Percentiles rank a stretch among this genome's conserved stretches.
Evolutionary conservation across 1,140 invertebrate species (phyloP).

Genomic region (Akabosia matsudoensis): DNA sequence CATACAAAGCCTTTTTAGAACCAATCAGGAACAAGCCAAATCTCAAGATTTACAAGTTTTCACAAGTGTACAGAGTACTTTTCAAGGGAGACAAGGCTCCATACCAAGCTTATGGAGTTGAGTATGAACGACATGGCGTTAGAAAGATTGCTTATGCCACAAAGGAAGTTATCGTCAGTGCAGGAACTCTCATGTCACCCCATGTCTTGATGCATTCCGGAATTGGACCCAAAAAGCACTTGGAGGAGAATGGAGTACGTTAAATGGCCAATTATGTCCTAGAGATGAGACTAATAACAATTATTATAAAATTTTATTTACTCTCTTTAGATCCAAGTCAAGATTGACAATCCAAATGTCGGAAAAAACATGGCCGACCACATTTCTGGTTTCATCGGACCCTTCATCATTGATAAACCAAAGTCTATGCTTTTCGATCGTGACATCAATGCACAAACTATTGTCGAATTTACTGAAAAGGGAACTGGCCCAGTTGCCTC

Average conservation of each 20-base stretch:
- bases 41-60: conserved; percentile 38
- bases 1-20: conserved; percentile 38
- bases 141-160: conserved; percentile 33
- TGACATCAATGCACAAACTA: conserved; percentile 27
- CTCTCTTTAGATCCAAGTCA: conserved; percentile 8
- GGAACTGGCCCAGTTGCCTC: conserved; percentile 50
- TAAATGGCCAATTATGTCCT: conserved; percentile 42
- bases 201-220: conserved; percentile 56
- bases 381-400: conserved; percentile 51
- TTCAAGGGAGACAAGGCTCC: not conserved
- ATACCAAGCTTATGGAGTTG: conserved; percentile 31
- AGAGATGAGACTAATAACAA: not conserved
- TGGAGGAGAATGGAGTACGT: conserved; percentile 48
- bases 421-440: conserved; percentile 36
- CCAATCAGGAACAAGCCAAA: conserved; percentile 28
- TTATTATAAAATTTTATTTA: not conserved
- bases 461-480: conserved; percentile 48
- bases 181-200: conserved; percentile 50
- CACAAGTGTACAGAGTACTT: conserved; percentile 34
- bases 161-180: conserved; percentile 51
- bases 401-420: conserved; percentile 50
- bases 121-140: conserved; percentile 30
- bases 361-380: conserved; percentile 67
- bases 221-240: conserved; percentile 54
- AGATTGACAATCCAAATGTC: conserved; percentile 51